phyloP scores from a whole-genome alignment of 2,888 invertebrate genomes.

The Onthophagus sagittarius region DNA sequence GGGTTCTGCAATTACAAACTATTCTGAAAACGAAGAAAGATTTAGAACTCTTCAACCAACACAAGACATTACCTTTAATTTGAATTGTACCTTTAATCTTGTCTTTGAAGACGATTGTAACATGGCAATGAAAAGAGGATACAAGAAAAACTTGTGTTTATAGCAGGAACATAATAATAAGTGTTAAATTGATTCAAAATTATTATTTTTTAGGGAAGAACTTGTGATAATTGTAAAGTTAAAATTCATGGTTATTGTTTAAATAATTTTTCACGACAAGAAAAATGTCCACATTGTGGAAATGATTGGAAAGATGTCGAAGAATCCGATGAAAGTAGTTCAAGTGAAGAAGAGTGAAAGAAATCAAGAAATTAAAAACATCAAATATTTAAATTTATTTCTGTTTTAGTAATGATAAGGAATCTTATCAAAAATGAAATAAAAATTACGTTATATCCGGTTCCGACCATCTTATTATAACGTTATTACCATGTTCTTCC shows the following conservation, averaged over 20 bases:
- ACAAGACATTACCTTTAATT: too few species aligned
- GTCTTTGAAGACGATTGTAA: too few species aligned
- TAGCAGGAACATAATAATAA: too few species aligned
- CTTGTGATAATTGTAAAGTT: not conserved
- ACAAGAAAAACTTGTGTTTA: too few species aligned
- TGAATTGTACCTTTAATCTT: too few species aligned
- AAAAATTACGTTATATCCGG: constrained; percentile 12
- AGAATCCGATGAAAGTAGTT: not conserved
- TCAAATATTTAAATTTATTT: not conserved
- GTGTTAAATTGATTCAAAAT: not conserved
- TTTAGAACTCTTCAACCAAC: too few species aligned
- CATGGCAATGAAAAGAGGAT: too few species aligned
- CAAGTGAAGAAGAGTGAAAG: not conserved
- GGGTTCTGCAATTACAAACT: too few species aligned
- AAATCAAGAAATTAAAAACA: not conserved
- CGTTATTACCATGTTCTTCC: constrained; percentile 31
- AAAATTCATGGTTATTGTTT: constrained; percentile 1
- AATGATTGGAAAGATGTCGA: not conserved
- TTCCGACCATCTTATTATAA: constrained; percentile 33
- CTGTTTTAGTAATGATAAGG: not conserved
- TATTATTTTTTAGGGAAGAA: constrained; percentile 2
- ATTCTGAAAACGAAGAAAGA: too few species aligned
- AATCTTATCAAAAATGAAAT: not conserved
- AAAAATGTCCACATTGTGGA: constrained; percentile 1
- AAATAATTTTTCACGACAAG: not conserved